A percentile compares a stretch with the other conserved stretches of the same genome.
Evolutionary conservation across 2,888 invertebrate species (phyloP).

Genomic region (Chironomus tentans): DNA sequence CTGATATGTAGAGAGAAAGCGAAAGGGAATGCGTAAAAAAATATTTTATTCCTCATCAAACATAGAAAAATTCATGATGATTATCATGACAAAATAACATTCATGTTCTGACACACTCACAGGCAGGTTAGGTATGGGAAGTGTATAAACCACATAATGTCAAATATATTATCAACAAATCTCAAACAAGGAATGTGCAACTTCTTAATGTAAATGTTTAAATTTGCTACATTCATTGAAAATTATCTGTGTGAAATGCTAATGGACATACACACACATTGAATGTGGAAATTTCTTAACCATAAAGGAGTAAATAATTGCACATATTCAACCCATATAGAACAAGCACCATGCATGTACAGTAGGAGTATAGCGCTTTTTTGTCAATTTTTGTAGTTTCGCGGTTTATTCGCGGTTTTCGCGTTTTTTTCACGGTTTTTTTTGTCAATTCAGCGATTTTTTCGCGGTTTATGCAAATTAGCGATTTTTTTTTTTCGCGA

Average conservation of each 20-base stretch:
- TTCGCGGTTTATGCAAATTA: too few species aligned
- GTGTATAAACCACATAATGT: neutral
- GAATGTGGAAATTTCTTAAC: too few species aligned
- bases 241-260: too few species aligned
- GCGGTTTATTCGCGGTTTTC: too few species aligned
- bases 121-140: neutral
- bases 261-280: too few species aligned
- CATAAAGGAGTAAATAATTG: neutral
- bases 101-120: neutral
- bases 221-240: too few species aligned
- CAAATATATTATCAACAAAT: neutral
- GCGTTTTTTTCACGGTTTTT: too few species aligned
- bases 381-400: too few species aligned
- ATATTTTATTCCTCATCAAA: neutral
- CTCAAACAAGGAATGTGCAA: neutral
- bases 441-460: too few species aligned
- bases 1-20: neutral
- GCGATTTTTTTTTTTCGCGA: too few species aligned
- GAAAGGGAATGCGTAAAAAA: neutral
- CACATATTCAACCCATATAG: neutral
- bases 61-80: neutral
- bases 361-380: too few species aligned
- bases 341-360: neutral
- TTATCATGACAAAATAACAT: neutral
- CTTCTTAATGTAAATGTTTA: too few species aligned